These are phyloP conservation scores for Drosophila macrospina DNA, from an alignment of 2,888 invertebrate species.

Conservation along the genomic window DNA sequence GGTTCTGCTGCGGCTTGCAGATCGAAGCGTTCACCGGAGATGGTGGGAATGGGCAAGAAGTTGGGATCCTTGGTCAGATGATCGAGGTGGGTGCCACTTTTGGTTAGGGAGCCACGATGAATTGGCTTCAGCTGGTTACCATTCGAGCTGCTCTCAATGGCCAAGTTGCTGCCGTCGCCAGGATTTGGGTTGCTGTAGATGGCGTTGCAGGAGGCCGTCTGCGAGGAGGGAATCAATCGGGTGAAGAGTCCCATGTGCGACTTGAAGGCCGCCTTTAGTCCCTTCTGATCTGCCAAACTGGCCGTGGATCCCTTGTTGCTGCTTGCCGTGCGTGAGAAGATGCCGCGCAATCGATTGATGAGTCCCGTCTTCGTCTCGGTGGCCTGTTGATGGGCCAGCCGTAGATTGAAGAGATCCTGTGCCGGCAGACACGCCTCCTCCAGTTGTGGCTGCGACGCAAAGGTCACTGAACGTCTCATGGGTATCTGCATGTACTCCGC, in stretches of 20 bases:
- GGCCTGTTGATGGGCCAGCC: constrained; percentile 86
- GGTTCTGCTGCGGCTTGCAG: constrained; percentile 31
- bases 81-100: constrained; percentile 88
- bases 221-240: constrained; percentile 89
- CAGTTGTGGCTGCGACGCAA: constrained; percentile 89
- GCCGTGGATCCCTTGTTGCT: constrained; percentile 88
- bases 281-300: constrained; percentile 87
- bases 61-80: constrained; percentile 80
- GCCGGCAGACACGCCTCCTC: constrained; percentile 87
- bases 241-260: constrained; percentile 91
- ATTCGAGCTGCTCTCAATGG: constrained; percentile 50
- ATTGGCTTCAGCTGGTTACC: constrained; percentile 81
- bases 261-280: constrained; percentile 89
- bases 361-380: constrained; percentile 87
- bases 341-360: constrained; percentile 87
- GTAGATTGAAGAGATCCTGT: constrained; percentile 87
- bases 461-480: constrained; percentile 88
- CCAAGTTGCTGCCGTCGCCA: constrained; percentile 18
- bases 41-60: constrained; percentile 82
- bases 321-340: constrained; percentile 88
- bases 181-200: constrained; percentile 84
- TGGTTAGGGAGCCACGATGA: constrained; percentile 86
- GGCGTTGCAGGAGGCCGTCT: constrained; percentile 88
- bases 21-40: constrained; percentile 71
- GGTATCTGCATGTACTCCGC: constrained; percentile 88